A percentile compares a stretch with the other conserved stretches of the same genome.
Conservation (phyloP, 1,140 invertebrate species). For the Chrysomallon squamiferum region DNA sequence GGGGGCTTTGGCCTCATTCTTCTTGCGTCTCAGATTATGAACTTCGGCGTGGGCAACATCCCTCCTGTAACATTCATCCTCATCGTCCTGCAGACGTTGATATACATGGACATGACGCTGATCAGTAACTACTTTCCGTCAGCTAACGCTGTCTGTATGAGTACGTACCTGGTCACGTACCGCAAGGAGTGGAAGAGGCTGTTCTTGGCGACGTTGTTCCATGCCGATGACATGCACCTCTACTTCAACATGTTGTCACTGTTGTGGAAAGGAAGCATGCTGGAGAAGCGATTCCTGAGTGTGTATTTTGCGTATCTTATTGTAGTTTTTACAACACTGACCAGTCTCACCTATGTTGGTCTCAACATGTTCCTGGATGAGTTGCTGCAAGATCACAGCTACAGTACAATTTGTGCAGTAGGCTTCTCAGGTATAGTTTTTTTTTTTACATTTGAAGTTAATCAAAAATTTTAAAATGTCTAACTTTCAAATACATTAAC, state of each 20-base stretch:
- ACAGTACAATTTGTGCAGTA: constrained; percentile 71
- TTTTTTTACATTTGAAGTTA: no score
- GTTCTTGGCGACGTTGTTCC: constrained; percentile 71
- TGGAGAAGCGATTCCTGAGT: constrained; percentile 69
- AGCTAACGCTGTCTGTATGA: constrained; percentile 70
- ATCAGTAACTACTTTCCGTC: constrained; percentile 33
- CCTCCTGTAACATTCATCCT: constrained; percentile 71
- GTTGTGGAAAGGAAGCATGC: constrained; percentile 69
- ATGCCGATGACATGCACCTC: constrained; percentile 76
- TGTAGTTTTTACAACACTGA: constrained; percentile 67
- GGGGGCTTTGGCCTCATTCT: constrained; percentile 43
- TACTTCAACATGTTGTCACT: constrained; percentile 80
- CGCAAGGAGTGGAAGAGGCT: constrained; percentile 69
- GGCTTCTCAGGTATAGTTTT: constrained; percentile 72
- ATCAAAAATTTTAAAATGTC: no score
- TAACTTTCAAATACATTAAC: no score
- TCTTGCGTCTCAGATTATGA: constrained; percentile 44
- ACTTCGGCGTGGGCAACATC: constrained; percentile 69
- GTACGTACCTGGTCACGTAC: constrained; percentile 65
- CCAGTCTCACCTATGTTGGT: constrained; percentile 67
- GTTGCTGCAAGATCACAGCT: constrained; percentile 47
- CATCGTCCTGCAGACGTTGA: constrained; percentile 61
- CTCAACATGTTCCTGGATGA: constrained; percentile 57
- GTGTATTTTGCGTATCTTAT: constrained; percentile 70
- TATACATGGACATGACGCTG: constrained; percentile 48